These are phyloP conservation scores for Lagodon rhomboides DNA, from an alignment of 2,797 vertebrate species.

Conservation along the genomic window DNA sequence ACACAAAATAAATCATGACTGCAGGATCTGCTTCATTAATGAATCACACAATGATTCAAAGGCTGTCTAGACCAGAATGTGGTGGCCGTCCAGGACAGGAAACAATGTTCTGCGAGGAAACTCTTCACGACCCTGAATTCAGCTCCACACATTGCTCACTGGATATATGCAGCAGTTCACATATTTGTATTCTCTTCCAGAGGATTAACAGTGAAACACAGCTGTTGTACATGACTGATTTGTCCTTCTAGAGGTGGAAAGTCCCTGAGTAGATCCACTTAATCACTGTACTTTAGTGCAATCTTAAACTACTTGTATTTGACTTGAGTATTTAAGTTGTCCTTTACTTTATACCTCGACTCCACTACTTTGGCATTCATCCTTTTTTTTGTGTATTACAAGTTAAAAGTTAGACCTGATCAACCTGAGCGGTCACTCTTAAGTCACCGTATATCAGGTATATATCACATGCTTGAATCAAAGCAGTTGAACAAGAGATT, in stretches of 20 bases:
- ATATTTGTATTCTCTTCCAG: not conserved
- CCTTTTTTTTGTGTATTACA: not conserved
- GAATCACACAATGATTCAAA: conserved; percentile 79
- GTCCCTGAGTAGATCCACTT: not conserved
- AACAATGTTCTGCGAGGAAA: not conserved
- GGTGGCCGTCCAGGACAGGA: conserved; percentile 28
- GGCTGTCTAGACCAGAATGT: conserved; percentile 68
- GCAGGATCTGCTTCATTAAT: conserved; percentile 38
- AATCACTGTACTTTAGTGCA: not conserved
- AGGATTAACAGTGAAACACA: not conserved
- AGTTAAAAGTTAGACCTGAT: not conserved
- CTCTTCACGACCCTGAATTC: not conserved
- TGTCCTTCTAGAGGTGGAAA: not conserved
- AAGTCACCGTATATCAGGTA: not conserved
- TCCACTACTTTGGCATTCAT: not conserved
- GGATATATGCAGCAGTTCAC: not conserved
- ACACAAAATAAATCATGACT: conserved; percentile 37
- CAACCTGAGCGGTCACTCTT: not conserved
- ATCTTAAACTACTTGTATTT: not conserved
- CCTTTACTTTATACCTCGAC: not conserved
- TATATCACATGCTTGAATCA: not conserved
- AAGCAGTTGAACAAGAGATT: not conserved
- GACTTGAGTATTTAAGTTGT: not conserved
- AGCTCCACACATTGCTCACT: not conserved
- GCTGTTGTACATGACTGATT: not conserved